phyloP scores from a whole-genome alignment of 1,140 invertebrate genomes.

The Drosophila mojavensis region DNA sequence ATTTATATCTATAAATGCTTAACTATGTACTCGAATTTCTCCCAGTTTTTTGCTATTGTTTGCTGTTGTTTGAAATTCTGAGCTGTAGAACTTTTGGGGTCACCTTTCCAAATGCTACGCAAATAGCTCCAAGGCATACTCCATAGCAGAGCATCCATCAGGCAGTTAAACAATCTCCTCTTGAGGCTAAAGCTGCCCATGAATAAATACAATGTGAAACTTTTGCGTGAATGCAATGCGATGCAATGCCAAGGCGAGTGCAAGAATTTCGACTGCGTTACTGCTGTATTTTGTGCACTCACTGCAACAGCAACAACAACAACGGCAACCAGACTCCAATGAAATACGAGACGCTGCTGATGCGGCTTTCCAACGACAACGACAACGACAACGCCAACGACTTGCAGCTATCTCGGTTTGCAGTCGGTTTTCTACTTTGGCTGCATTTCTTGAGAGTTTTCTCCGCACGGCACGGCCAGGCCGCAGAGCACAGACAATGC shows the following conservation, averaged over 20 bases:
- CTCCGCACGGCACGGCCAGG: conserved; percentile 33
- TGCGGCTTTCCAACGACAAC: conserved; percentile 56
- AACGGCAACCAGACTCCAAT: conserved; percentile 37
- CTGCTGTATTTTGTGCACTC: conserved; percentile 25
- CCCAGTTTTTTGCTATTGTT: no score
- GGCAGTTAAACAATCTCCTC: conserved; percentile 7
- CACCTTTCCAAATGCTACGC: conserved; percentile 13
- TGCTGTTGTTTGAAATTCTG: conserved; percentile 1
- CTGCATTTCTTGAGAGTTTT: conserved; percentile 68
- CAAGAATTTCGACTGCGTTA: conserved; percentile 46
- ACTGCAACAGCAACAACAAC: conserved; percentile 12
- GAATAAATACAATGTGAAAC: conserved; percentile 51
- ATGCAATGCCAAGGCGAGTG: conserved; percentile 50
- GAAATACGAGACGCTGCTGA: conserved; percentile 45
- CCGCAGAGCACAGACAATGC: conserved; percentile 56
- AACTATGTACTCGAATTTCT: no score
- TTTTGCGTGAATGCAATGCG: conserved; percentile 22
- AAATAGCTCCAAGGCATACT: background rate
- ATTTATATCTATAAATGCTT: background rate
- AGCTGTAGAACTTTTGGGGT: conserved; percentile 1
- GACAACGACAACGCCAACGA: conserved; percentile 33
- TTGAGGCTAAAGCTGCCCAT: conserved; percentile 13
- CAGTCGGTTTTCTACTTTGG: conserved; percentile 63
- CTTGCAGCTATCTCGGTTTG: conserved; percentile 19
- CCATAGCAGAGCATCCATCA: background rate